These are phyloP conservation scores for Ellobium chinense DNA, from an alignment of 2,888 invertebrate species.

Conservation along the genomic window DNA sequence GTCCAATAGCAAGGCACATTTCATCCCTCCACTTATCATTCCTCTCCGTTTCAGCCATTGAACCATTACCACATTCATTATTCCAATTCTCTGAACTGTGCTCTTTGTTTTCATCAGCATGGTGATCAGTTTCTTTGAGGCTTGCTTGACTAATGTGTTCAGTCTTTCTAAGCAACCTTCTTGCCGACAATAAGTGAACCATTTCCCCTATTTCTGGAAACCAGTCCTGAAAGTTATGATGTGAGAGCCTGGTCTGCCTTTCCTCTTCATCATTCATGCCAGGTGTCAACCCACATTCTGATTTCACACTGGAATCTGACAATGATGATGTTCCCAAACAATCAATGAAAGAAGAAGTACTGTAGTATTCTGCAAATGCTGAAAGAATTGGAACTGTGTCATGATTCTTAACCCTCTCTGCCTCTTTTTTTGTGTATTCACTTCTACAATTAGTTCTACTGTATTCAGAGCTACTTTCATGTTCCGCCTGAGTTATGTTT, in stretches of 20 bases:
- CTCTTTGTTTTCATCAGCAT: no score
- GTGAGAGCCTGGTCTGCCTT: not conserved
- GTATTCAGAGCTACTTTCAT: no score
- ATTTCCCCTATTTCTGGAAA: not conserved
- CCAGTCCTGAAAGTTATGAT: not conserved
- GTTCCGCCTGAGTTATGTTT: no score
- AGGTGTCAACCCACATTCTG: not conserved
- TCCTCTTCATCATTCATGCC: constrained; percentile 33
- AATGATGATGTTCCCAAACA: not conserved
- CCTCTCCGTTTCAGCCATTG: no score
- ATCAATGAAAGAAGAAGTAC: constrained; percentile 25
- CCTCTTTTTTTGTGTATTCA: not conserved
- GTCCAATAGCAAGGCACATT: constrained; percentile 18
- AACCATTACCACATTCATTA: no score
- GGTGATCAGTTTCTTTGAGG: no score
- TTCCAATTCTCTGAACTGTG: no score
- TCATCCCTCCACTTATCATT: no score
- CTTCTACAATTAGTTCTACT: no score
- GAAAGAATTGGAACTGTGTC: not conserved
- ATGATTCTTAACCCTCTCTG: not conserved
- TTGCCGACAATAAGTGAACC: constrained; percentile 12
- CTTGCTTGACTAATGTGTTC: no score
- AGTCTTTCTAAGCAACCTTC: not conserved
- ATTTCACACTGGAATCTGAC: not conserved
- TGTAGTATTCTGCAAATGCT: constrained; percentile 25